Evolutionary conservation across 2,888 invertebrate species (phyloP).

Genomic region (Cheiracanthium punctorium): DNA sequence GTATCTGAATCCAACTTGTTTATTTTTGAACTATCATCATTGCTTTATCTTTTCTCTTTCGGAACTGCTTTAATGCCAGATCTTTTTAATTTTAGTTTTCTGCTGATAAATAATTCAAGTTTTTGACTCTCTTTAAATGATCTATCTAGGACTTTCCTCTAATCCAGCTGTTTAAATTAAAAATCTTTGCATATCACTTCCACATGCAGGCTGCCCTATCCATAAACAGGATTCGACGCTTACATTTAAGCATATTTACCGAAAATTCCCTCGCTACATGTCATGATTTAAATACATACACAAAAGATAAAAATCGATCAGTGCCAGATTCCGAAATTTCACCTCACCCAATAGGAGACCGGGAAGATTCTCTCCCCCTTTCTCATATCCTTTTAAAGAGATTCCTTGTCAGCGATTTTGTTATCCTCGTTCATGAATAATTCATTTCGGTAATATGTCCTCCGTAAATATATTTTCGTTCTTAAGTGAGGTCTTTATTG

Average conservation of each 20-base stretch:
- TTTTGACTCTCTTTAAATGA: no score
- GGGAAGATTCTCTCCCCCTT: background rate
- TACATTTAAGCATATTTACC: background rate
- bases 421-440: background rate
- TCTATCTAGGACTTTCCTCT: no score
- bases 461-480: constrained; percentile 10
- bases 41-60: no score
- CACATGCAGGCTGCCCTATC: no score
- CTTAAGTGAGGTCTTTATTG: constrained; percentile 17
- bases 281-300: constrained; percentile 5
- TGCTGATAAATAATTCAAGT: no score
- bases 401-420: constrained; percentile 13
- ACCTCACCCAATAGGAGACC: background rate
- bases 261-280: background rate
- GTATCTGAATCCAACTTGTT: no score
- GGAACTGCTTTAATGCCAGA: no score
- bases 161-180: no score
- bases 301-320: constrained; percentile 7
- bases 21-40: no score
- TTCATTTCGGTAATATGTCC: constrained; percentile 15
- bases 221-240: background rate
- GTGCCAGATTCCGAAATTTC: background rate
- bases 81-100: no score
- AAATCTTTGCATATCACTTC: no score
- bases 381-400: background rate